Evolutionary conservation across 2,888 invertebrate species (phyloP).

Genomic region (Caenorhabditis angaria): DNA sequence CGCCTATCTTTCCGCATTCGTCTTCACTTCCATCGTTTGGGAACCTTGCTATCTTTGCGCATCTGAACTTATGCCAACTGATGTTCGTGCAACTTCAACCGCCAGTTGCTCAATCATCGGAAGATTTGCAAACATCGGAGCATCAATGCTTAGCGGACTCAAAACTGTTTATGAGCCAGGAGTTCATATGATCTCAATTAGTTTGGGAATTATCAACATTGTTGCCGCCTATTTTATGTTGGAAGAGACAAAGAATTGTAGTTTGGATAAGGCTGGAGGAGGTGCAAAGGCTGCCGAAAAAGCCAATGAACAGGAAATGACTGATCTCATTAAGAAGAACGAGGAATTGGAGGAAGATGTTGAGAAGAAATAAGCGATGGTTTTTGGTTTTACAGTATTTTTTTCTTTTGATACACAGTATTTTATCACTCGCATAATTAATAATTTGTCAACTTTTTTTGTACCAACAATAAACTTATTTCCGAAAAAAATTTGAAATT

Average conservation of each 20-base stretch:
- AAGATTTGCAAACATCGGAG: conserved; percentile 51
- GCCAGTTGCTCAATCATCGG: conserved; percentile 52
- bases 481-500: too few species aligned
- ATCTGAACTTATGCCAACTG: conserved; percentile 55
- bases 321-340: too few species aligned
- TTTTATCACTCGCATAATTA: too few species aligned
- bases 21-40: conserved; percentile 56
- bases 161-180: conserved; percentile 55
- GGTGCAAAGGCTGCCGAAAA: conserved; percentile 3
- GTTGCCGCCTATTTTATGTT: conserved; percentile 41
- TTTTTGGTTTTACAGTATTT: too few species aligned
- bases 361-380: too few species aligned
- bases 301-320: conserved; percentile 3
- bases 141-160: conserved; percentile 50
- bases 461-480: too few species aligned
- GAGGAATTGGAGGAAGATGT: too few species aligned
- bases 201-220: conserved; percentile 42
- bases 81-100: conserved; percentile 54
- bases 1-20: conserved; percentile 49
- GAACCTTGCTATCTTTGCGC: conserved; percentile 54
- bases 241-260: conserved; percentile 54
- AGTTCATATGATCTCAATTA: conserved; percentile 54
- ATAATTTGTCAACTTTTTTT: too few species aligned
- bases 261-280: conserved; percentile 49
- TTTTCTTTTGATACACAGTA: too few species aligned